Evolutionary conservation across 2,113 vertebrate genomes (phyloP), one percentile per base, ranked within the genome.

Genomic region (Hepsetus odoe): DNA sequence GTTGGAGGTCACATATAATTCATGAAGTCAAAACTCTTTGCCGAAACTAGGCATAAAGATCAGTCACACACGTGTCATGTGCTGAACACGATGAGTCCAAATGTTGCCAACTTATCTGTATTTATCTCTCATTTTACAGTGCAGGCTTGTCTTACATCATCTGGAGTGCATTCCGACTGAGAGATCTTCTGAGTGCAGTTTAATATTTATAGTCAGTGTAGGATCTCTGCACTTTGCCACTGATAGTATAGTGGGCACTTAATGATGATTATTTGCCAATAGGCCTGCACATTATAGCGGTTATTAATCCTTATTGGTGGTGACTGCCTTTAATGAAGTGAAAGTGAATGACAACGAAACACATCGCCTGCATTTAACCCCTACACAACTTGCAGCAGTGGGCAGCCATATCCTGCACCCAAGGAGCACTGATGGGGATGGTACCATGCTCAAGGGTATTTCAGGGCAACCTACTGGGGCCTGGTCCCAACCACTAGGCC

Each of bases 1-100:
- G 89, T 90, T 84, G 74, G 16, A 81, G 75, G 24, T 61, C 72
- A 79, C 40, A 16, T 58, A 8, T 20, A 70, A 32, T 86, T 89
- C 82, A 85, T 68, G 77, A 82, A 72, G 51, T n/a, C 2, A 16
- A 16, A 65, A 20, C 18, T 38, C 33, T 4, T 20, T 9, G 18
- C 61, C 22, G 2, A 22, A 65, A 38, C 22, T n/a, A 38, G 20
- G 1, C 9, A 38, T 65, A 38, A 38, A 65, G 61, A 65, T 38
- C 59, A 32, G 33, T 11, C 16, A 32, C 30, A 35, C 59, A 62
- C 14, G 8, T 6, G 30, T 62, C 61, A 65, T 9, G 12, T 33
- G 18, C 30, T 18, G 28, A 4, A 24, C 6, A 5, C 1, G 4
- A n/a, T 5, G 4, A 65, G 32, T 65, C 18, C 28, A 35, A 20